These are phyloP conservation scores for Recurvirostra avosetta DNA, from an alignment of 2,113 vertebrate genomes.

Conservation along the genomic window DNA sequence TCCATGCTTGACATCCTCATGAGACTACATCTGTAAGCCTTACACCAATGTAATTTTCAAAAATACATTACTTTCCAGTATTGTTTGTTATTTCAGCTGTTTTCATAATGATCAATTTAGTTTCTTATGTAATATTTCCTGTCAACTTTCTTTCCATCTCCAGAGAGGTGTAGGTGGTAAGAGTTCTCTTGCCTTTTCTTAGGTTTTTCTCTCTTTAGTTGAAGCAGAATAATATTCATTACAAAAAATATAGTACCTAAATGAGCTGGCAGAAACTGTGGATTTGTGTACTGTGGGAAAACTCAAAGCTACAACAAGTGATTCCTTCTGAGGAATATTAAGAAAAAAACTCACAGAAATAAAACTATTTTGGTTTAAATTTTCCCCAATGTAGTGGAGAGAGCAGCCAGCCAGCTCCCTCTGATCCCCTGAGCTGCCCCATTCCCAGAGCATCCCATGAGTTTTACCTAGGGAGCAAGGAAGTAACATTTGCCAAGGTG, in stretches of 20 bases:
- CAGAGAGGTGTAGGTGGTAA: neutral
- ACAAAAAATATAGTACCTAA: neutral
- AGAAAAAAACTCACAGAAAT: neutral
- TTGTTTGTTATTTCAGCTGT: slow-evolving; percentile 12
- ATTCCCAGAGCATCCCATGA: neutral
- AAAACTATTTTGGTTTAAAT: neutral
- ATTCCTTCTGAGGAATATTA: neutral
- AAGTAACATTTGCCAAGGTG: accelerated
- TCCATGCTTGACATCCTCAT: neutral
- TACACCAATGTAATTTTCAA: neutral
- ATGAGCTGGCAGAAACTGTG: neutral
- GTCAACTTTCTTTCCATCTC: neutral
- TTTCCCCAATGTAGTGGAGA: neutral
- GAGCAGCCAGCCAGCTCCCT: accelerated
- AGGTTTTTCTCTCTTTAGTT: neutral
- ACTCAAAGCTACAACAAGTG: neutral
- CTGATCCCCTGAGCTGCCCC: neutral
- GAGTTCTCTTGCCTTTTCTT: slow-evolving; percentile 9
- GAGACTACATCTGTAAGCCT: neutral
- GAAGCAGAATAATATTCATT: neutral
- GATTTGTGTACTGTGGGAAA: neutral
- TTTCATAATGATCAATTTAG: slow-evolving; percentile 28
- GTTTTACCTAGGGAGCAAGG: neutral
- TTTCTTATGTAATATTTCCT: slow-evolving; percentile 14
- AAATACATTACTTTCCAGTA: neutral